Conservation (phyloP, 2,797 vertebrate genomes). For the Pseudotriccus pelzelni region DNA sequence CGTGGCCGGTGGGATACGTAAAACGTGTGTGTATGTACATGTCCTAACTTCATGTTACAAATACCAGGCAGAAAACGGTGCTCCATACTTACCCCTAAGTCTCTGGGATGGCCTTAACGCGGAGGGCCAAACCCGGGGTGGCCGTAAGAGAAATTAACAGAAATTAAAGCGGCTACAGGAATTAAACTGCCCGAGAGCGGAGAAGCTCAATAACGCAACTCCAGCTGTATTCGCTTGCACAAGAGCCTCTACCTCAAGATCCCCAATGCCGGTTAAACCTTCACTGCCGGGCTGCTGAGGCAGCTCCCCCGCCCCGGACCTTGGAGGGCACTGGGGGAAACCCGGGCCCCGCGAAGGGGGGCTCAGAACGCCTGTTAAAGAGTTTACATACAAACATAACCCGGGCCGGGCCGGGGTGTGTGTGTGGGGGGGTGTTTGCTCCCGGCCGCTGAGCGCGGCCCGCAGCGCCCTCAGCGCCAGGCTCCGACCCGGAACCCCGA, state of each 20-base stretch:
- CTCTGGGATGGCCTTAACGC: rapidly evolving
- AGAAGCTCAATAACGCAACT: neutral
- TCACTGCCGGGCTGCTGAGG: neutral
- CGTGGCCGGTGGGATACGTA: neutral
- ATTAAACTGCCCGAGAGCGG: neutral
- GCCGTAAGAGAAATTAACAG: neutral
- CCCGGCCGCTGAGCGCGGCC: neutral
- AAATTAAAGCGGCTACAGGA: neutral
- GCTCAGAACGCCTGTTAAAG: neutral
- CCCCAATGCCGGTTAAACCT: neutral
- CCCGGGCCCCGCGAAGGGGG: too few relatives aligned
- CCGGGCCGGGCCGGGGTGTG: rapidly evolving
- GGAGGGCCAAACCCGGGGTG: neutral
- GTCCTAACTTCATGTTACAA: neutral
- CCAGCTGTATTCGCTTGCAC: neutral
- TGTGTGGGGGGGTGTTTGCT: rapidly evolving
- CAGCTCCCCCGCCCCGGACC: neutral
- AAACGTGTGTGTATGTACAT: neutral
- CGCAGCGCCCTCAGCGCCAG: neutral
- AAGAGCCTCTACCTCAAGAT: neutral
- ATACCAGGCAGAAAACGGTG: rapidly evolving
- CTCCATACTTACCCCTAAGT: rapidly evolving
- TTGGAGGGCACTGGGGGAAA: rapidly evolving
- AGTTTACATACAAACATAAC: neutral
- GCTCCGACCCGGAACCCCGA: neutral